These are phyloP conservation scores for Puffinus mauretanicus DNA, from an alignment of 2,113 vertebrate genomes.

Conservation along the genomic window DNA sequence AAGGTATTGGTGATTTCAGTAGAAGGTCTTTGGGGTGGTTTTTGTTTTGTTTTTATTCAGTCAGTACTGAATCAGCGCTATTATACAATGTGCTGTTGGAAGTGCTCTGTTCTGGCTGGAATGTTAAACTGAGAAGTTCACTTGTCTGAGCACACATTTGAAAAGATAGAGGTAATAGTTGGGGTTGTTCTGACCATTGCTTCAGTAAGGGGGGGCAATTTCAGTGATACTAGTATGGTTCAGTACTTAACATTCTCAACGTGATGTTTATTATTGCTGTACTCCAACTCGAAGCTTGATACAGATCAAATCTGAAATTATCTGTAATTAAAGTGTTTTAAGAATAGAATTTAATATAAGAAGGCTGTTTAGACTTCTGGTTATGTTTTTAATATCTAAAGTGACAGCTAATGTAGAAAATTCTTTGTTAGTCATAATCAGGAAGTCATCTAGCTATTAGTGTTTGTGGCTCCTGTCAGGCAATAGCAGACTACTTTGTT, in stretches of 20 bases:
- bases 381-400: background rate
- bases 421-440: background rate
- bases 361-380: background rate
- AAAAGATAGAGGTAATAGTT: background rate
- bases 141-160: background rate
- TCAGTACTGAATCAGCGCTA: conserved; percentile 50
- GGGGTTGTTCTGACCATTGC: background rate
- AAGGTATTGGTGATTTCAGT: background rate
- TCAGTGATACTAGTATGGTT: background rate
- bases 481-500: background rate
- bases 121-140: conserved; percentile 18
- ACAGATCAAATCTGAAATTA: background rate
- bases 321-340: background rate
- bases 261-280: background rate
- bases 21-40: conserved; percentile 10
- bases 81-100: conserved; percentile 51
- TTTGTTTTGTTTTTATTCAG: conserved; percentile 32
- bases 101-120: conserved; percentile 42
- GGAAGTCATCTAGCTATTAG: background rate
- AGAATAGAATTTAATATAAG: background rate
- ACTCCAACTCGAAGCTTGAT: background rate
- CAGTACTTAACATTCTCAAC: background rate
- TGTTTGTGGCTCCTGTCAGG: background rate
- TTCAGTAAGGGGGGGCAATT: background rate
- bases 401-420: background rate